Conservation (phyloP, 2,797 vertebrate genomes). For the Cynopterus sphinx region DNA sequence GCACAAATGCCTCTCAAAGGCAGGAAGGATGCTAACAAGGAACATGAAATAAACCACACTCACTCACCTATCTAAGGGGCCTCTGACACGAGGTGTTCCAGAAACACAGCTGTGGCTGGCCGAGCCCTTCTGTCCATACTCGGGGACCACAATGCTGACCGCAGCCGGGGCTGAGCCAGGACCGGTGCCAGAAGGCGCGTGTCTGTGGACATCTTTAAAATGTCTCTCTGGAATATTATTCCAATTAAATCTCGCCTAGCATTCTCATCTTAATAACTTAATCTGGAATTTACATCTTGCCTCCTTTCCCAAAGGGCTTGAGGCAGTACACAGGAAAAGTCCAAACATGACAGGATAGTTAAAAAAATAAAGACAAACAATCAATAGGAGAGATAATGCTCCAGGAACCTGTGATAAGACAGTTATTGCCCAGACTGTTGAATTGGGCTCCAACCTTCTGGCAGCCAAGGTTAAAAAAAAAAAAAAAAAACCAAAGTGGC, state of each 20-base stretch:
- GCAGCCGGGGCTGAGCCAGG: neutral
- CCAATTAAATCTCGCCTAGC: slow-evolving; percentile 17
- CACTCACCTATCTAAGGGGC: neutral
- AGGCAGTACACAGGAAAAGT: neutral
- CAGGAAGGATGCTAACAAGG: neutral
- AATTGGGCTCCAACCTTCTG: slow-evolving; percentile 44
- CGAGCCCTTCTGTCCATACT: neutral
- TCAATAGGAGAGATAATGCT: slow-evolving; percentile 35
- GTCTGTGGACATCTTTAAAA: slow-evolving; percentile 16
- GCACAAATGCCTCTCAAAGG: neutral
- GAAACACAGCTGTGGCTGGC: neutral
- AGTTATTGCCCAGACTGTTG: neutral
- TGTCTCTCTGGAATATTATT: slow-evolving; percentile 11
- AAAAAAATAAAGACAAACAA: slow-evolving; percentile 54
- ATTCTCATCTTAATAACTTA: slow-evolving; percentile 61
- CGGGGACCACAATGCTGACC: neutral
- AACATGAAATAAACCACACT: neutral
- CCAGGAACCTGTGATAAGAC: slow-evolving; percentile 18
- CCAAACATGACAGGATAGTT: slow-evolving; percentile 10
- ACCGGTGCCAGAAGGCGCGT: neutral
- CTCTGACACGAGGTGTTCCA: neutral
- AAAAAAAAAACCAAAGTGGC: neutral
- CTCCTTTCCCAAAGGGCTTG: slow-evolving; percentile 15
- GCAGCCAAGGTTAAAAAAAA: slow-evolving; percentile 56
- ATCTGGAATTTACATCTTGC: slow-evolving; percentile 52